These are phyloP conservation scores for Papilio demoleus DNA, from an alignment of 2,888 invertebrate genomes.

Conservation along the genomic window DNA sequence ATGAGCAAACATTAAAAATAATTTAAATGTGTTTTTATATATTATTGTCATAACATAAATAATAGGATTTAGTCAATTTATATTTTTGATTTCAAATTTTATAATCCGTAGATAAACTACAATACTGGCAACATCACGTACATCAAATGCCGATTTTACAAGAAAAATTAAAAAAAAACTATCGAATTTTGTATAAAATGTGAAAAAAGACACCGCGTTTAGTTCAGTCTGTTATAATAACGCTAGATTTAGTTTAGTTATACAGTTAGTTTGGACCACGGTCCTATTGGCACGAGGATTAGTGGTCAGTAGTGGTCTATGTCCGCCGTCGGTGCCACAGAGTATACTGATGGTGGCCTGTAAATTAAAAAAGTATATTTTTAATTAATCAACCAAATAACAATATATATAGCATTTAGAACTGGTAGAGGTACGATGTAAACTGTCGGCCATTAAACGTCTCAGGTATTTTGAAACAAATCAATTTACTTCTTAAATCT, in stretches of 20 bases:
- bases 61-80: constrained; percentile 26
- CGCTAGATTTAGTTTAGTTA: constrained; percentile 50
- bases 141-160: constrained; percentile 16
- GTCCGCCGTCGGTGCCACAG: constrained; percentile 72
- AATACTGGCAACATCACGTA: constrained; percentile 38
- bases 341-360: constrained; percentile 79
- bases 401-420: too few relatives aligned
- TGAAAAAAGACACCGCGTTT: constrained; percentile 58
- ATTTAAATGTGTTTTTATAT: constrained; percentile 30
- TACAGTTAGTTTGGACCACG: constrained; percentile 48
- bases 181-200: constrained; percentile 47
- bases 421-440: too few relatives aligned
- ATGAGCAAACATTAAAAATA: not conserved
- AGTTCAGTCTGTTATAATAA: constrained; percentile 59
- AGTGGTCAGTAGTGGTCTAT: constrained; percentile 75
- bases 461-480: too few relatives aligned
- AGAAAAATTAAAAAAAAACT: constrained; percentile 39
- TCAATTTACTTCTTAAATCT: too few relatives aligned
- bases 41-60: constrained; percentile 26
- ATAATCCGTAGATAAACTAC: constrained; percentile 29
- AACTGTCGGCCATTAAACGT: too few relatives aligned
- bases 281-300: constrained; percentile 65
- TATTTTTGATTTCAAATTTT: constrained; percentile 10
- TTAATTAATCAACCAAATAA: constrained; percentile 1
- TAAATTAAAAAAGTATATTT: constrained; percentile 40